Evolutionary conservation across 2,888 invertebrate species (phyloP).

Genomic region (Alitta virens): DNA sequence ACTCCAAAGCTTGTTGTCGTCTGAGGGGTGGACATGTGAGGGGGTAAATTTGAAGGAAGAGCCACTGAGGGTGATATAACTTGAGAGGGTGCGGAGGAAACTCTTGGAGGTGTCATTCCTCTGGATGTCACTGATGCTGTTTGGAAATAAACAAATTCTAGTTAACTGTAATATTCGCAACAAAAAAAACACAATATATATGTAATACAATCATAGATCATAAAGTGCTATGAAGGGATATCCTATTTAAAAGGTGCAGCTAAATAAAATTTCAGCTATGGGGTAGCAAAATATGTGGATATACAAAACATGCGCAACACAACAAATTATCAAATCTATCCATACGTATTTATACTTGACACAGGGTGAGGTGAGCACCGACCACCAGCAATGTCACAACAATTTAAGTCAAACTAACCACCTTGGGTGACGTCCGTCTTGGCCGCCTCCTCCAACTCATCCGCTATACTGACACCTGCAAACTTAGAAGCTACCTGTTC

Average conservation of each 20-base stretch:
- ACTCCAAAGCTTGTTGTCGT: not conserved
- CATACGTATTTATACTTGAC: too few species aligned
- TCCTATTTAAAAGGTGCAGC: too few species aligned
- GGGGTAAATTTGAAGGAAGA: not conserved
- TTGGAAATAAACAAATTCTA: too few species aligned
- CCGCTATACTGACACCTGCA: constrained; percentile 21
- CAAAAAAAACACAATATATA: too few species aligned
- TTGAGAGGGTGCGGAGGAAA: not conserved
- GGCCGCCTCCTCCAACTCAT: constrained; percentile 31
- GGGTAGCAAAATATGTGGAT: too few species aligned
- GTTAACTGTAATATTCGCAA: too few species aligned
- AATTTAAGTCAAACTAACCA: not conserved
- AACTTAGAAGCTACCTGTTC: not conserved
- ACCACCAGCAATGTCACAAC: not conserved
- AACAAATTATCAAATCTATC: too few species aligned
- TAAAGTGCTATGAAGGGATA: too few species aligned
- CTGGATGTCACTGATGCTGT: not conserved
- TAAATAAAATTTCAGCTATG: too few species aligned
- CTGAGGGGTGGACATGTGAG: constrained; percentile 3
- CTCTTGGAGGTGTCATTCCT: constrained; percentile 1
- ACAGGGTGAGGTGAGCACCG: too few species aligned
- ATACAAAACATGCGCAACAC: too few species aligned
- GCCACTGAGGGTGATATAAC: not conserved
- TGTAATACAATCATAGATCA: too few species aligned
- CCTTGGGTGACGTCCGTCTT: constrained; percentile 29